Conservation (phyloP, 2,113 vertebrate genomes). For the Ploceus nigricollis region DNA sequence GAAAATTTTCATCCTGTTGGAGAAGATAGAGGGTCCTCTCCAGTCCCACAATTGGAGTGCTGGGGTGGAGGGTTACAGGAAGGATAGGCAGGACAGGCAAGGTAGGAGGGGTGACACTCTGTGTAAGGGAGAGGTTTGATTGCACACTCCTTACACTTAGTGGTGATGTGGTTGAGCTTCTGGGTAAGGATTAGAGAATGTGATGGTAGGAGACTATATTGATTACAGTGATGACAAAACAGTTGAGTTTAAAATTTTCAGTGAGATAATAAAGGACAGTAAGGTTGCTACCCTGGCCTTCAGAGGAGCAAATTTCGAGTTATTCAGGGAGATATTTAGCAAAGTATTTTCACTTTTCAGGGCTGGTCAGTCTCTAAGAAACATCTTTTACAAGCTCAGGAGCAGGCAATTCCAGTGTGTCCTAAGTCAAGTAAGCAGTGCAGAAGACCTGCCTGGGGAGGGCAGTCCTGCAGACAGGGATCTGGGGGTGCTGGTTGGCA, state of each 20-base stretch:
- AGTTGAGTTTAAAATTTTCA: not conserved
- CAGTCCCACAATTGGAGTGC: rapidly evolving
- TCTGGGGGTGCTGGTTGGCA: not conserved
- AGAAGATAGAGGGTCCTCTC: not conserved
- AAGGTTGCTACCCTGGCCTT: not conserved
- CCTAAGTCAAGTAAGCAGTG: rapidly evolving
- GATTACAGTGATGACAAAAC: not conserved
- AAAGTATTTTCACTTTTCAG: not conserved
- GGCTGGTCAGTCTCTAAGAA: not conserved
- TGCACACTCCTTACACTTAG: not conserved
- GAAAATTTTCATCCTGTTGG: not conserved
- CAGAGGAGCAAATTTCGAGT: not conserved
- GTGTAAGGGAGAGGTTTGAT: not conserved
- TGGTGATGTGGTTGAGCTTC: not conserved
- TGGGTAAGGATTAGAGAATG: not conserved
- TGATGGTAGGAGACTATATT: too few relatives aligned
- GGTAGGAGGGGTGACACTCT: not conserved
- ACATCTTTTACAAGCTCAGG: not conserved
- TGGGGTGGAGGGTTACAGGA: not conserved
- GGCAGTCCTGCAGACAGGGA: not conserved
- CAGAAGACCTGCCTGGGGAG: not conserved
- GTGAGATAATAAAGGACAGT: not conserved
- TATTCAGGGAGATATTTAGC: not conserved
- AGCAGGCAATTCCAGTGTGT: not conserved
- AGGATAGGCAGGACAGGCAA: not conserved